Evolutionary conservation across 2,888 invertebrate genomes (phyloP).

Genomic region (Dryomyza anilis): DNA sequence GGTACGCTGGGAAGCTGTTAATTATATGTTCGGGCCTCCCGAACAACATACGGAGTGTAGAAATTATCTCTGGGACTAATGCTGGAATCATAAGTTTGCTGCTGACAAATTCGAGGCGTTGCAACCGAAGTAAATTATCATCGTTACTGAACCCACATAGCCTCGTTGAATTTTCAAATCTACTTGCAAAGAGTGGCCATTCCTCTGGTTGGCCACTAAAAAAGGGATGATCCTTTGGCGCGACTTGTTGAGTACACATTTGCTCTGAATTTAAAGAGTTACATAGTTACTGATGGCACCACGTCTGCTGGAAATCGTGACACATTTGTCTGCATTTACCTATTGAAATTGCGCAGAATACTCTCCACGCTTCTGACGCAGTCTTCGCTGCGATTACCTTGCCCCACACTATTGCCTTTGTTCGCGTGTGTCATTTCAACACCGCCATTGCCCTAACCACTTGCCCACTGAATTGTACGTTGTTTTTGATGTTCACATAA

Average conservation of each 20-base stretch:
- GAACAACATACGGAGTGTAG: neutral
- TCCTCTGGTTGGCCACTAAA: neutral
- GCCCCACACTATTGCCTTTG: neutral
- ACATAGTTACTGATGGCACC: too few species aligned
- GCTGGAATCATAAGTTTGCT: too few species aligned
- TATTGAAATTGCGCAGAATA: neutral
- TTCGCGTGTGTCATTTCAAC: too few species aligned
- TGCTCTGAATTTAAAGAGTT: too few species aligned
- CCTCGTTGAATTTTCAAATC: neutral
- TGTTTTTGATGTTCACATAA: neutral
- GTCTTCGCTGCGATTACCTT: neutral
- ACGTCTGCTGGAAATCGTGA: too few species aligned
- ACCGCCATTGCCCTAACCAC: neutral
- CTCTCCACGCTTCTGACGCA: neutral
- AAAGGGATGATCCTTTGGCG: neutral
- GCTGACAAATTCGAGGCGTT: too few species aligned
- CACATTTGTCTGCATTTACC: too few species aligned
- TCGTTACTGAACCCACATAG: neutral
- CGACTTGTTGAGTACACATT: neutral
- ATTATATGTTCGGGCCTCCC: neutral
- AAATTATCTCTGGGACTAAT: too few species aligned
- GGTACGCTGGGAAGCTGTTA: neutral
- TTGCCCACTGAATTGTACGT: too few species aligned
- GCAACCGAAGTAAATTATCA: too few species aligned
- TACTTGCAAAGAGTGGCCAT: neutral